These are phyloP conservation scores for Lepidochitona cinerea DNA, from an alignment of 2,888 invertebrate genomes.

Conservation along the genomic window DNA sequence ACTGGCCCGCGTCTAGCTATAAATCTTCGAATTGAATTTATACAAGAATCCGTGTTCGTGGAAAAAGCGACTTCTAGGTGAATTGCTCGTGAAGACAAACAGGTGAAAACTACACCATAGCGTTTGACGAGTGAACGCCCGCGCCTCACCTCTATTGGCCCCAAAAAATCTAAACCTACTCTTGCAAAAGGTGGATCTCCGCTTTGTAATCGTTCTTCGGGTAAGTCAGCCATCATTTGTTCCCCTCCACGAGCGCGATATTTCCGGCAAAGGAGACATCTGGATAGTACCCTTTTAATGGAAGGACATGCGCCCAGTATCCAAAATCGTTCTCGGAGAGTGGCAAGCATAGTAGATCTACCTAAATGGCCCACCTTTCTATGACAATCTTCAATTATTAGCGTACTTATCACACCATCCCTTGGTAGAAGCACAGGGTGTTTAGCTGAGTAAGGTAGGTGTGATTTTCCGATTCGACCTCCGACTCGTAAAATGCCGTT, in stretches of 20 bases:
- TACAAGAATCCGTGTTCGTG: conserved; percentile 13
- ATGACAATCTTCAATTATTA: background rate
- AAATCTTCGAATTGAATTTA: conserved; percentile 21
- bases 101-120: conserved; percentile 30
- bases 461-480: no score
- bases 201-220: no score
- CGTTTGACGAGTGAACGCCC: conserved; percentile 17
- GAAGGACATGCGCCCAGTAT: no score
- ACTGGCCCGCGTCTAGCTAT: conserved; percentile 15
- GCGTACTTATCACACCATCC: no score
- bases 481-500: no score
- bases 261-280: background rate
- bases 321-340: background rate
- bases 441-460: no score
- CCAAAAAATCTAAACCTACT: conserved; percentile 10
- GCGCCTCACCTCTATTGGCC: conserved; percentile 20
- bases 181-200: background rate
- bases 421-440: no score
- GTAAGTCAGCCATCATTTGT: background rate
- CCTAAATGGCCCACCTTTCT: background rate
- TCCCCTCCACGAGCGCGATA: background rate
- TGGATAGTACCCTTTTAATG: background rate
- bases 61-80: conserved; percentile 22
- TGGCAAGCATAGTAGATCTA: background rate
- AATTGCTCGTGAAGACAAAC: conserved; percentile 20